Evolutionary conservation across 2,888 invertebrate species (phyloP).

Genomic region (Thecocarcelia acutangulata): DNA sequence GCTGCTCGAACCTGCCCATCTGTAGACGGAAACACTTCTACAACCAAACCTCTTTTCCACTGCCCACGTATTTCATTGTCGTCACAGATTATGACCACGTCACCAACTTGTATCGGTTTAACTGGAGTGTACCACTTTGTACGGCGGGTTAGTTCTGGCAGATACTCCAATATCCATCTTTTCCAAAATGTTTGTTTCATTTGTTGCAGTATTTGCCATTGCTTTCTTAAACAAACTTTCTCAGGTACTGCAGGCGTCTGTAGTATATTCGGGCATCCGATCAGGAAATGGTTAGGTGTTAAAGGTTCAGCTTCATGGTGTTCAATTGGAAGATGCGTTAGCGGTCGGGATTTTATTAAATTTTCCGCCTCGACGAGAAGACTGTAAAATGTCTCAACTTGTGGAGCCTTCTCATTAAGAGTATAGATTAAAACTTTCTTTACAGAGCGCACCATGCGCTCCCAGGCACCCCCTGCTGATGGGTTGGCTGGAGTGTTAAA

Average conservation of each 20-base stretch:
- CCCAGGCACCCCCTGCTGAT: too few species aligned
- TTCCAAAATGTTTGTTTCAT: constrained; percentile 11
- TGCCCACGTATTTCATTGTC: background rate
- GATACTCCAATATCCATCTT: too few species aligned
- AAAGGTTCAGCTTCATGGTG: background rate
- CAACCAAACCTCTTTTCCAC: too few species aligned
- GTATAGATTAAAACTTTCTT: too few species aligned
- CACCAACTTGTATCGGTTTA: background rate
- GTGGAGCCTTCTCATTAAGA: too few species aligned
- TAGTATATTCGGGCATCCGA: background rate
- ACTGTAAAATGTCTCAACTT: too few species aligned
- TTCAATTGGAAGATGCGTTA: constrained; percentile 7
- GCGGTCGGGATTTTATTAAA: too few species aligned
- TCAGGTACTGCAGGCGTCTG: background rate
- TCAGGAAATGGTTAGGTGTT: background rate
- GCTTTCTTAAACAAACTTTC: background rate
- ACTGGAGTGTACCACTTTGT: constrained; percentile 5
- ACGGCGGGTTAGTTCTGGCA: too few species aligned
- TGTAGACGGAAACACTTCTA: background rate
- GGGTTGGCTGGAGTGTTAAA: too few species aligned
- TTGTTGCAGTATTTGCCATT: background rate
- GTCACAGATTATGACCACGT: too few species aligned
- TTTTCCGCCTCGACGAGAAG: too few species aligned
- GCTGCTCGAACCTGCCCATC: constrained; percentile 21
- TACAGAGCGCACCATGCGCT: too few species aligned